Evolutionary conservation across 2,113 vertebrate genomes (phyloP), one percentile per base, ranked within the genome.

Genomic region (Empidonax traillii): DNA sequence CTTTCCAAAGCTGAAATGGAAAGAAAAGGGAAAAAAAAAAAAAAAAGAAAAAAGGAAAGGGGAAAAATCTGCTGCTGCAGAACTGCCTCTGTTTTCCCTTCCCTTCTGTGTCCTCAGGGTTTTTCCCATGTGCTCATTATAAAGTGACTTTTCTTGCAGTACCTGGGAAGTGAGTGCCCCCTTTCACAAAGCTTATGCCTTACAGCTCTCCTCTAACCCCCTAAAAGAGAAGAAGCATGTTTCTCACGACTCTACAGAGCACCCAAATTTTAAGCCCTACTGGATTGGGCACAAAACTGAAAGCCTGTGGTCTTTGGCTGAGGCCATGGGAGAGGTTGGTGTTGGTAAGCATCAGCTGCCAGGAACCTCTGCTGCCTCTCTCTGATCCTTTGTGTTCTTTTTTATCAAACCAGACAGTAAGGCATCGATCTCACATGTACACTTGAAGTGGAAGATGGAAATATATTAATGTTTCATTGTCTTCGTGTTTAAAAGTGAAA

Each of bases 401-500:
- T 62, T 82, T 80, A 56, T 89, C 65, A 84, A 67, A 89, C 3
- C n/a, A 73, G 86, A 80, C 75, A 89, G 80, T 27, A 62, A 89
- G 41, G 47, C 84, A 63, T 87, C 37, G 43, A 94, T 96, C 72
- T 96, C 6, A 0, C 44, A 5, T 9, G 65, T 31, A 65, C 44
- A n/a, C 73, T 44, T 85, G 74, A 85, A 83, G 56, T 0, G 0
- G 58, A 94, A 88, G 82, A 66, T 63, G 51, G 84, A 51, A 93
- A 95, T 92, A 83, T 62, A 84, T 67, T 85, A 85, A 68, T 37
- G 87, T 67, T 93, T 91, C 81, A 92, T 78, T 92, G 75, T 91
- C 72, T 89, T 92, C 33, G 2, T n/a, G 66, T 85, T 91, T 84
- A 59, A 75, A 92, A 90, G 75, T 56, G n/a, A 80, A 93, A 75